Percentiles rank a stretch among this genome's conserved stretches.
Conservation (phyloP, 2,113 vertebrate species). For the Lontra canadensis region DNA sequence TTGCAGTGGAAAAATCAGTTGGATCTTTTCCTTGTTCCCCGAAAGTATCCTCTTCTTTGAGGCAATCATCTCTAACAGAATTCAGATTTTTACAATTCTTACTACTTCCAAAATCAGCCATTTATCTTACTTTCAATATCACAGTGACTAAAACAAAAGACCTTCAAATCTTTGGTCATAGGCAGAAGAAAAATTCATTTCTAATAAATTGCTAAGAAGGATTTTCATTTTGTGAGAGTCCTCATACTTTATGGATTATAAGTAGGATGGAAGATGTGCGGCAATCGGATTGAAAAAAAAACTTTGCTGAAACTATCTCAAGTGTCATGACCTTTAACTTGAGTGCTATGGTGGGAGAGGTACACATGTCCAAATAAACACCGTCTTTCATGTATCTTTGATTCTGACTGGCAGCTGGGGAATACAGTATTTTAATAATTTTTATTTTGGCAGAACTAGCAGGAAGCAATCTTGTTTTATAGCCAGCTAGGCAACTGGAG, state of each 20-base stretch:
- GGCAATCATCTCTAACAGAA: conserved; percentile 14
- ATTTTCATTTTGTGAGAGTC: not conserved
- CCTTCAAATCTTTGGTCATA: not conserved
- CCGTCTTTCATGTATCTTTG: conserved; percentile 21
- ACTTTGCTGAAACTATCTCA: not conserved
- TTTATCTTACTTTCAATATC: conserved; percentile 34
- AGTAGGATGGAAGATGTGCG: not conserved
- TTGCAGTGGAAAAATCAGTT: conserved; percentile 36
- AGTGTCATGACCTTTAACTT: not conserved
- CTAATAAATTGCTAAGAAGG: not conserved
- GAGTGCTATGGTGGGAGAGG: not conserved
- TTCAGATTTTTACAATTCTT: conserved; percentile 37
- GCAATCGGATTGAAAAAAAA: conserved; percentile 23
- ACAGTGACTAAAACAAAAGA: not conserved
- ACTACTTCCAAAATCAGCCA: conserved; percentile 30
- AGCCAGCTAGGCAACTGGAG: conserved; percentile 48
- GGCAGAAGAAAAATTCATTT: conserved; percentile 38
- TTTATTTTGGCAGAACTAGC: conserved; percentile 67
- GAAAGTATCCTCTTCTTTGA: conserved; percentile 28
- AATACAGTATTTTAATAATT: conserved; percentile 67
- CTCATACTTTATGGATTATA: conserved; percentile 1
- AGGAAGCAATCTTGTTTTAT: conserved; percentile 62
- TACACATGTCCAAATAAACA: conserved; percentile 10
- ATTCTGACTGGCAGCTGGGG: conserved; percentile 53
- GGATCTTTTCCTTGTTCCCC: conserved; percentile 39